Evolutionary conservation across 2,797 vertebrate species (phyloP), one percentile per base, ranked within the genome.

Genomic region (Myiotriccus ornatus): DNA sequence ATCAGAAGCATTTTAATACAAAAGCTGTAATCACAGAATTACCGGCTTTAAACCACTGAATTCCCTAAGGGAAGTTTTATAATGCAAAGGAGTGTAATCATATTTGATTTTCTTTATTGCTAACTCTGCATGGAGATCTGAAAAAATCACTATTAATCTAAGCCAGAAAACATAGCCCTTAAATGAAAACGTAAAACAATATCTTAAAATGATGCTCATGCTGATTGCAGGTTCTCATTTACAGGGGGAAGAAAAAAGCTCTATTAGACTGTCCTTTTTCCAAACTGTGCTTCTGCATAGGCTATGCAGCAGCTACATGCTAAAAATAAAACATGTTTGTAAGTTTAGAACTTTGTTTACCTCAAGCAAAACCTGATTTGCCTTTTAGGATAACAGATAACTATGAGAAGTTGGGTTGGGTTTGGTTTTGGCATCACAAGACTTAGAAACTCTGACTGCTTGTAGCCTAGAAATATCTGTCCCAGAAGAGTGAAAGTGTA

Each of bases 1-100:
- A 93, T 96, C 94, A 89, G 88, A 92, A 93, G 28, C 24, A 35
- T 94, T 93, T 96, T 81, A 91, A 71, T 63, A 79, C 77, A 91
- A 93, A 96, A 94, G 25, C 46, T 87, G 73, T 94, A 94, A 95
- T 93, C 93, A 95, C 68, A 77, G 86, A 92, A 95, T 81, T 94
- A 84, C 84, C 90, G 90, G 28, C 68, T 95, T 94, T 94, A 82
- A 92, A 91, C 52, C 84, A 68, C 76, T 81, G 71, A 90, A 87
- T 59, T 91, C 65, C 93, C 63, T 65, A 18, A 62, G 94, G 89
- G 91, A 93, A 93, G 37, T 86, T 65, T 94, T 37, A 41, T 37
- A 68, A 79, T 68, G 70, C 92, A 89, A 92, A 89, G 64, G 74
- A 94, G 35, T 41, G 74, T 74, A 95, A 90, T 94, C 57, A 59